A percentile compares a stretch with the other conserved stretches of the same genome.
phyloP scores from a whole-genome alignment of 2,888 invertebrate species.

The Euproctis similis region DNA sequence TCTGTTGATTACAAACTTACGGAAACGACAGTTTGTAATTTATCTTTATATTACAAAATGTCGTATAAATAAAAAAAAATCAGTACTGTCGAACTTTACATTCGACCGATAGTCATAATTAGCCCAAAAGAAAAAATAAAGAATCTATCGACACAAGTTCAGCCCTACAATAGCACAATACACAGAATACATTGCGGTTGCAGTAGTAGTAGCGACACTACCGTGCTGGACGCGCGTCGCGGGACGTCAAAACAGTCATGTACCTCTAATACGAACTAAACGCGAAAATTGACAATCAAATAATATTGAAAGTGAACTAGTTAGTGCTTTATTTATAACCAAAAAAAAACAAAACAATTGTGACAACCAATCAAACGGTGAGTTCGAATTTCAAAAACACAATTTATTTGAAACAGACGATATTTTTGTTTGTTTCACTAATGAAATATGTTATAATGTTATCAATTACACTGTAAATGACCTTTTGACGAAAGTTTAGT shows the following conservation, averaged over 20 bases:
- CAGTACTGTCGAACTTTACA: too few species aligned
- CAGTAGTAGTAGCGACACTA: constrained; percentile 26
- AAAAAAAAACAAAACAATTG: constrained; percentile 12
- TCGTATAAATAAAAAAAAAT: too few species aligned
- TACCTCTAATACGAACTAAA: constrained; percentile 27
- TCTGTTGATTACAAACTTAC: too few species aligned
- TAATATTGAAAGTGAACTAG: constrained; percentile 20
- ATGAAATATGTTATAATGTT: constrained; percentile 18
- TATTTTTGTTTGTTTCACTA: constrained; percentile 2
- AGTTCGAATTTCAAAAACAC: constrained; percentile 4
- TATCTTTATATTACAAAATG: too few species aligned
- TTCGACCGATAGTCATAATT: too few species aligned
- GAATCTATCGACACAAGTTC: too few species aligned
- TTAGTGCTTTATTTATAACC: constrained; percentile 18
- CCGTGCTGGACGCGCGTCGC: constrained; percentile 17
- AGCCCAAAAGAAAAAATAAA: too few species aligned
- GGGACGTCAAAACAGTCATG: constrained; percentile 4
- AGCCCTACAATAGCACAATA: background rate
- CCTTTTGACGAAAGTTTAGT: constrained; percentile 20
- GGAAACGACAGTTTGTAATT: too few species aligned
- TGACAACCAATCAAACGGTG: constrained; percentile 16
- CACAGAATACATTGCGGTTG: constrained; percentile 3
- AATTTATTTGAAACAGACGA: background rate
- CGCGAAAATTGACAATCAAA: constrained; percentile 19
- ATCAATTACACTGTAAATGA: constrained; percentile 24